Percentiles rank a stretch among this genome's conserved stretches.
phyloP scores from a whole-genome alignment of 2,797 vertebrate genomes.

The Alectoris magna region DNA sequence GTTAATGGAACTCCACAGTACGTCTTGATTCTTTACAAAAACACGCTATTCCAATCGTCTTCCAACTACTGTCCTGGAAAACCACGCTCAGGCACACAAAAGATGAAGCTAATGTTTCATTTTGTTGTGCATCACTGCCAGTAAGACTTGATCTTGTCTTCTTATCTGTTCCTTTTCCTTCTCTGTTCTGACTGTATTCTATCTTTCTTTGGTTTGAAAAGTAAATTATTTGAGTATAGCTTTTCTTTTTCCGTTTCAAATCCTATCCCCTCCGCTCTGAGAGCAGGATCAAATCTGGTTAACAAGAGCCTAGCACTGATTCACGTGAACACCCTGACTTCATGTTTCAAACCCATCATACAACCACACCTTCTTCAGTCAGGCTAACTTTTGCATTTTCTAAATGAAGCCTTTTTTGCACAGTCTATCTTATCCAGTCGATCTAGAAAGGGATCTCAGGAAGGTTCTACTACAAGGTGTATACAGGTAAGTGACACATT shows the following conservation, averaged over 20 bases:
- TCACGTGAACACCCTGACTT: neutral
- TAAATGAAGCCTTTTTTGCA: neutral
- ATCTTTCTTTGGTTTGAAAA: neutral
- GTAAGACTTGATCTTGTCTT: neutral
- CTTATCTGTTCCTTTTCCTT: neutral
- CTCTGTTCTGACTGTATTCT: neutral
- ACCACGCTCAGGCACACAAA: neutral
- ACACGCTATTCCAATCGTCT: neutral
- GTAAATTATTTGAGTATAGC: neutral
- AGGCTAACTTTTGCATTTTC: neutral
- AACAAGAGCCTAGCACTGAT: neutral
- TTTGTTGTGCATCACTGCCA: neutral
- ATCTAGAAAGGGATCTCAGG: neutral
- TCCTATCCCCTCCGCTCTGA: neutral
- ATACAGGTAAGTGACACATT: neutral
- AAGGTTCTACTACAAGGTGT: neutral
- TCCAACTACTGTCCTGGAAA: neutral
- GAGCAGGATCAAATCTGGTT: neutral
- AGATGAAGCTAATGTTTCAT: neutral
- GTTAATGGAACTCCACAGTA: neutral
- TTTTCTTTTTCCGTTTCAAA: neutral
- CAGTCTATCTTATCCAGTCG: neutral
- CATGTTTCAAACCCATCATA: neutral
- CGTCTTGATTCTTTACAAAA: neutral
- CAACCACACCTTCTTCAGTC: neutral